Evolutionary conservation across 2,888 invertebrate genomes (phyloP), one percentile per base, ranked within the genome.

Genomic region (Parelbella ahira): DNA sequence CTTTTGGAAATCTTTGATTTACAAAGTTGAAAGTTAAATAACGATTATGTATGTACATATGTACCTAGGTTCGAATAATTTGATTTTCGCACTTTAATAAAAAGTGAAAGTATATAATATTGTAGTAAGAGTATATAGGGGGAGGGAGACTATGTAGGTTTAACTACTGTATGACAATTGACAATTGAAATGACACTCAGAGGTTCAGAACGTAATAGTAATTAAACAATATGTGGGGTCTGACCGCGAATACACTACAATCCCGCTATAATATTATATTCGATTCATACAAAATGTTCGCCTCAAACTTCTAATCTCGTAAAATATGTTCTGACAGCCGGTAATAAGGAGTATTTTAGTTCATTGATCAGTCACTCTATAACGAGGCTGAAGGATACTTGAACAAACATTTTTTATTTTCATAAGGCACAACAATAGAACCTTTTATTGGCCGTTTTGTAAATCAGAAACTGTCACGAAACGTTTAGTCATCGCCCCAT

Each of bases 371-470:
- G 4, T 10, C 6, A 2, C 4, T 12, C 27, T 13, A 3, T 21
- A 27, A 9, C 21, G 27, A 41, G 9, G 10, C 9, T 2, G 13
- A 27, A 33, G 51, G 57, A 58, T 62, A 69, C 63, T 72, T 63
- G 56, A 60, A 56, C 53, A 70, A 64, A 60, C 60, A 60, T 61
- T 70, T 67, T 63, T 63, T 72, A 64, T 72, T 76, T 73, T 69
- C 61, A 67, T 68, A 72, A 63, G 60, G 58, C 54, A 57, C 58
- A 66, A 80, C 78, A 81, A 81, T 74, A 64, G 74, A 55, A 52
- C 59, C 63, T 66, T 76, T 78, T 80, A 81, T 82, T 83, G 73
- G 82, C 80, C 72, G 69, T 75, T 80, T 80, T 77, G 80, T 77
- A 65, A 68, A 75, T 71, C 68, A 64, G 70, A 72, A 72, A 77